Evolutionary conservation across 2,797 vertebrate species (phyloP).

Genomic region (Crax fasciolata): DNA sequence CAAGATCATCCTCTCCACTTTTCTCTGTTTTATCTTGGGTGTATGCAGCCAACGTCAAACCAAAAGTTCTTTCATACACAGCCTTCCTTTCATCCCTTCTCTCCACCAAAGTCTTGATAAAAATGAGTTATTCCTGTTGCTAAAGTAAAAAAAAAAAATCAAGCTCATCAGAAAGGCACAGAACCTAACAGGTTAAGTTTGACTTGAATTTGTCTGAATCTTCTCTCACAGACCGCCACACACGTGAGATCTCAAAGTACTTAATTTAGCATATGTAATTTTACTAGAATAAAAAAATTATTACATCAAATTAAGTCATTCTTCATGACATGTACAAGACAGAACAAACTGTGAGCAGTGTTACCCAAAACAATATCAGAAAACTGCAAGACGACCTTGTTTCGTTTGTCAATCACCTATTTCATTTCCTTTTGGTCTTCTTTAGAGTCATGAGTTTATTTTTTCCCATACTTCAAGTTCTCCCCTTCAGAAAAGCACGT

Average conservation of each 20-base stretch:
- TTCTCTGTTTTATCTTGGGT: slow-evolving; percentile 38
- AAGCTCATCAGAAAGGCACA: slow-evolving; percentile 22
- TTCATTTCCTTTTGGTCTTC: neutral
- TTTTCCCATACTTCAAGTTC: neutral
- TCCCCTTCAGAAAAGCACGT: neutral
- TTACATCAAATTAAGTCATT: neutral
- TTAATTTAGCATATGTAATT: neutral
- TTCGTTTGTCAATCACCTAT: neutral
- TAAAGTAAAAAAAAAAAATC: slow-evolving; percentile 13
- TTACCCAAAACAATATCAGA: neutral
- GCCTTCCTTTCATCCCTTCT: slow-evolving; percentile 31
- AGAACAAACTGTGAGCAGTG: neutral
- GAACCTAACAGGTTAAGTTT: slow-evolving; percentile 3
- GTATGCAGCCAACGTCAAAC: slow-evolving; percentile 24
- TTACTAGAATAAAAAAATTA: slow-evolving; percentile 15
- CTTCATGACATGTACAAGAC: neutral
- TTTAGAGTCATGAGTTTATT: neutral
- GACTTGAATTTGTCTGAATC: neutral
- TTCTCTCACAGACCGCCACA: neutral
- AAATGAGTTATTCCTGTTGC: slow-evolving; percentile 53
- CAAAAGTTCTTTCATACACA: slow-evolving; percentile 24
- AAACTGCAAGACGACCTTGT: neutral
- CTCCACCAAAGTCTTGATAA: slow-evolving; percentile 43
- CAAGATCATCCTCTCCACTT: slow-evolving; percentile 17
- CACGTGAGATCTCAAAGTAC: neutral